phyloP scores from a whole-genome alignment of 2,797 vertebrate genomes.

The Rhinichthys osculus region DNA sequence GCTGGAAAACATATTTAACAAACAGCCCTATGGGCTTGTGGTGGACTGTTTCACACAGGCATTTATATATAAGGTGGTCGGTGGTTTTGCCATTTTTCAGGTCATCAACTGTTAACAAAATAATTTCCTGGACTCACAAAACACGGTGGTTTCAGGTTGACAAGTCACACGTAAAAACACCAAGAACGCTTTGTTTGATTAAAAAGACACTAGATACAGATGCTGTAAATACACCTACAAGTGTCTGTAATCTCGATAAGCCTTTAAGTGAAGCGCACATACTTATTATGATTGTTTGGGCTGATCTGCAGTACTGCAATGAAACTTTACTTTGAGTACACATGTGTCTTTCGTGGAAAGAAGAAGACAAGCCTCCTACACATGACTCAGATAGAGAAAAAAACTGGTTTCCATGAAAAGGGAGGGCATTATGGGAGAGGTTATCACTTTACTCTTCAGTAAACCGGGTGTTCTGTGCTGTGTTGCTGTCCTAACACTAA shows the following conservation, averaged over 20 bases:
- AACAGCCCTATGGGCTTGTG: conserved; percentile 29
- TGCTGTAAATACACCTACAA: conserved; percentile 22
- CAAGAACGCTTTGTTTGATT: background rate
- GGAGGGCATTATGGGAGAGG: conserved; percentile 31
- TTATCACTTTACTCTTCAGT: conserved; percentile 35
- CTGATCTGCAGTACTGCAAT: conserved; percentile 1
- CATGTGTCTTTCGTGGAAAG: background rate
- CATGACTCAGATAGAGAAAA: conserved; percentile 43
- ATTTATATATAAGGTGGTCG: conserved; percentile 19
- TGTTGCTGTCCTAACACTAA: conserved; percentile 31
- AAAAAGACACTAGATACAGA: background rate
- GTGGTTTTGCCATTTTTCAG: conserved; percentile 37
- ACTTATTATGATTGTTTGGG: conserved; percentile 14
- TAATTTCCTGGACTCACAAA: conserved; percentile 4
- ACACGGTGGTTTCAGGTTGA: background rate
- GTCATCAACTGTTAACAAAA: conserved; percentile 21
- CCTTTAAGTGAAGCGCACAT: background rate
- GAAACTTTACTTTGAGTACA: conserved; percentile 27
- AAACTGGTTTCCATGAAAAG: conserved; percentile 45
- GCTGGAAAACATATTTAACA: conserved; percentile 40
- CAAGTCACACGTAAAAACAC: background rate
- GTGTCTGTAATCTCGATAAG: conserved; percentile 14
- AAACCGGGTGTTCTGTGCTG: background rate
- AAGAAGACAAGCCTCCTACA: conserved; percentile 20
- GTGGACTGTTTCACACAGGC: conserved; percentile 19